These are phyloP conservation scores for Pachliopta kotzebuea DNA, from an alignment of 2,888 invertebrate species.

Conservation along the genomic window DNA sequence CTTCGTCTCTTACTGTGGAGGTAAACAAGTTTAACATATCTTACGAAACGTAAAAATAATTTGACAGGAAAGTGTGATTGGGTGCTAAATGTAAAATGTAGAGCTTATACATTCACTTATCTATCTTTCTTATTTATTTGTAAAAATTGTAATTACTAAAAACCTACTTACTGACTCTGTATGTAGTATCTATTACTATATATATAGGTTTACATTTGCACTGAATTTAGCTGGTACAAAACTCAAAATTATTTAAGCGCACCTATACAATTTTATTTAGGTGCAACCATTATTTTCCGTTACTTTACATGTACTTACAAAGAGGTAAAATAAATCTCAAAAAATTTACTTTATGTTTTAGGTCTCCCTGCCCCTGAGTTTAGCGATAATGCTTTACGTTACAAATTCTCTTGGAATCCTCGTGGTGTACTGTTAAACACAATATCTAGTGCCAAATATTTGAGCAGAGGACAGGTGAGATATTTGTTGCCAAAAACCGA, in stretches of 20 bases:
- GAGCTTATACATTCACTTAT: neutral
- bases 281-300: too few relatives aligned
- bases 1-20: slow-evolving; percentile 98
- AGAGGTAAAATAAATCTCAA: too few relatives aligned
- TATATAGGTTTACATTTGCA: too few relatives aligned
- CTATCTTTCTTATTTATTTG: neutral
- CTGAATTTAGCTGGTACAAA: too few relatives aligned
- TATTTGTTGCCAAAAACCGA: neutral
- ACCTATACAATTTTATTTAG: too few relatives aligned
- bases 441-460: slow-evolving; percentile 92
- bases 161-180: too few relatives aligned
- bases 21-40: slow-evolving; percentile 33
- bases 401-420: slow-evolving; percentile 99
- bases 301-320: too few relatives aligned
- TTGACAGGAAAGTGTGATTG: too few relatives aligned
- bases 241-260: too few relatives aligned
- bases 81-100: too few relatives aligned
- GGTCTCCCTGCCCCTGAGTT: slow-evolving; percentile 98
- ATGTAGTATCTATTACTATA: too few relatives aligned
- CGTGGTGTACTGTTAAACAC: slow-evolving; percentile 95
- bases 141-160: too few relatives aligned
- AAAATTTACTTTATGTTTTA: slow-evolving; percentile 35
- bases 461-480: slow-evolving; percentile 87
- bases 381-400: slow-evolving; percentile 93
- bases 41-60: neutral